Base-by-base conservation (phyloP, 2,113 vertebrate species). In the Peromyscus maniculatus region DNA sequence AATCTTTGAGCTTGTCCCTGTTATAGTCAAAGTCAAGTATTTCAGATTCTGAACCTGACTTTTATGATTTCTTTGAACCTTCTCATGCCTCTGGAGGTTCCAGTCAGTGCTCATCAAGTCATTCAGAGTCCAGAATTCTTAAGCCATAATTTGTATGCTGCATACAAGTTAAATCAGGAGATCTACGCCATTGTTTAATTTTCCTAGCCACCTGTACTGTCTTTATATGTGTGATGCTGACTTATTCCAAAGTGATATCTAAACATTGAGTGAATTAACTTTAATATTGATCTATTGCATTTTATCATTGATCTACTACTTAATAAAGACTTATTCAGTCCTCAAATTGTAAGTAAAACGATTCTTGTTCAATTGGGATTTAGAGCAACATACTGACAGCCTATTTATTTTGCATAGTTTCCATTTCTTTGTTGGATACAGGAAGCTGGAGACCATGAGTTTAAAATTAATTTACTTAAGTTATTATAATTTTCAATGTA, bases 381-480 rank as follows among this genome's bases (percentile, higher is more conserved):
- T 66, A 33, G 5, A 82, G 17, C 15, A 91, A 28, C 2, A 88
- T 21, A 83, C 9, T 72, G 24, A 46, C n/a, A 11, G 1, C 72
- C 16, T 92, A 4, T 57, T 67, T 86, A 80, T 78, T 92, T 74
- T 89, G 22, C 8, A 9, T 3, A 75, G 5, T 79, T 91, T 91
- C 59, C 39, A 78, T 78, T 94, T 95, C 16, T 57, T 49, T 88
- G 46, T 64, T 78, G 43, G 11, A 87, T 7, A 84, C 3, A 89
- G 28, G 67, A 17, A 52, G 77, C 33, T 74, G 10, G 26, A 82
- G 33, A 66, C 78, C 9, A 82, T 77, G 21, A 95, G 77, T 43
- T 83, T 92, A 88, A 94, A 95, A 69, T 95, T 72, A 97, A 96
- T 57, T n/a, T 92, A 96, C 46, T 94, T 86, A 89, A 26, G 83